Percentiles rank a stretch among this genome's conserved stretches.
phyloP scores from a whole-genome alignment of 1,140 invertebrate genomes.

The Onthophagus taurus region DNA sequence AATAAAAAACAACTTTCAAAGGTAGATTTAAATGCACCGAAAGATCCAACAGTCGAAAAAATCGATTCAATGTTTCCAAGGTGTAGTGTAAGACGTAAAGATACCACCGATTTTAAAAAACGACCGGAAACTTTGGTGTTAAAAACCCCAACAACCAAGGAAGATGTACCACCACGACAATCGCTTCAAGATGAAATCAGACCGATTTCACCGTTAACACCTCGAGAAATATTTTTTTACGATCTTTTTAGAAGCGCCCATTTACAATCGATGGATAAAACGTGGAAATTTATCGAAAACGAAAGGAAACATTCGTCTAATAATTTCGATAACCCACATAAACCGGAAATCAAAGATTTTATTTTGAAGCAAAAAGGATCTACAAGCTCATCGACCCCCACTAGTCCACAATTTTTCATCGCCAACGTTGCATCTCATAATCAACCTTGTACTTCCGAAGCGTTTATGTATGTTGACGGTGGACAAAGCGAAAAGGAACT shows the following conservation, averaged over 20 bases:
- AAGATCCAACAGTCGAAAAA: conserved; percentile 6
- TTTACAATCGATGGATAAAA: conserved; percentile 6
- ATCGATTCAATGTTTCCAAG: conserved; percentile 14
- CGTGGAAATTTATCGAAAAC: conserved; percentile 17
- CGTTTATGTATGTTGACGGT: conserved; percentile 22
- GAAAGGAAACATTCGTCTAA: conserved; percentile 16
- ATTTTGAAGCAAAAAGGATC: conserved; percentile 5
- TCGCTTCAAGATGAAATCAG: conserved; percentile 5
- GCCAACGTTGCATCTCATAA: conserved; percentile 23
- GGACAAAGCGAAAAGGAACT: conserved; percentile 10
- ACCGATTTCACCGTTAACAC: conserved; percentile 29
- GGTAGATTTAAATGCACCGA: too few relatives aligned
- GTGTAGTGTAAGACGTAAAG: conserved; percentile 14
- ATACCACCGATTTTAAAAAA: conserved; percentile 2
- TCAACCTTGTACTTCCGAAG: conserved; percentile 18
- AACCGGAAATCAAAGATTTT: conserved; percentile 9
- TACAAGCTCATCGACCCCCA: conserved; percentile 9
- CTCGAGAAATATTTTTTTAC: conserved; percentile 38
- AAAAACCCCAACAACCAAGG: conserved; percentile 5
- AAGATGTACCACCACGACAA: conserved; percentile 1
- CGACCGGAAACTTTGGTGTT: conserved; percentile 7
- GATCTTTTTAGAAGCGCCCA: conserved; percentile 36
- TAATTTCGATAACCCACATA: conserved; percentile 3
- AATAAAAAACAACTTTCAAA: background rate
- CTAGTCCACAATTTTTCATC: conserved; percentile 27